Percentiles rank a stretch among this genome's conserved stretches.
phyloP scores from a whole-genome alignment of 2,113 vertebrate species.

The Xiphophorus hellerii region DNA sequence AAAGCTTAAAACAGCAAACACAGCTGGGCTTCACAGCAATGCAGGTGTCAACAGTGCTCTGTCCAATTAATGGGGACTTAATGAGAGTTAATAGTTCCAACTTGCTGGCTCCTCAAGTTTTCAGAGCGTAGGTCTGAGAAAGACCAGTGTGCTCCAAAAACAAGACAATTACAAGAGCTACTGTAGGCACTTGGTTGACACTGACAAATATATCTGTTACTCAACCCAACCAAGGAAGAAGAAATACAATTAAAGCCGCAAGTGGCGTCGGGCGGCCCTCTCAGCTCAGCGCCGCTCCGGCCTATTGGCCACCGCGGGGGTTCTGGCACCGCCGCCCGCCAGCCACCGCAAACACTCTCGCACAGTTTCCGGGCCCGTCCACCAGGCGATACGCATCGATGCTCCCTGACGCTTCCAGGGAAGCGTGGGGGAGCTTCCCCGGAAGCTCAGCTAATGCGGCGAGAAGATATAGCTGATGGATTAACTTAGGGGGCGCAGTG shows the following conservation, averaged over 20 bases:
- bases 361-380: too few species aligned
- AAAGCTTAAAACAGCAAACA: constrained; percentile 16
- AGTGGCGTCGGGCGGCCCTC: too few species aligned
- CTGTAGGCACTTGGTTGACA: constrained; percentile 24
- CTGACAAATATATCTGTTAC: constrained; percentile 34
- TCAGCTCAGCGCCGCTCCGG: too few species aligned
- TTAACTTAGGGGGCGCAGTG: too few species aligned
- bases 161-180: constrained; percentile 13
- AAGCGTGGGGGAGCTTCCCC: too few species aligned
- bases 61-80: constrained; percentile 41
- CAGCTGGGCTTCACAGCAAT: neutral
- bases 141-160: neutral
- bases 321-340: too few species aligned
- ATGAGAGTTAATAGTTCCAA: constrained; percentile 45
- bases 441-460: too few species aligned
- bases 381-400: too few species aligned
- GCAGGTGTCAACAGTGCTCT: neutral
- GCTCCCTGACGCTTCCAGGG: too few species aligned
- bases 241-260: neutral
- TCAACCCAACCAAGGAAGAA: constrained; percentile 36
- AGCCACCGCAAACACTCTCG: too few species aligned
- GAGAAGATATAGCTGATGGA: too few species aligned
- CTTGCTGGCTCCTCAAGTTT: constrained; percentile 41
- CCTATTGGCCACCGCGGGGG: too few species aligned
- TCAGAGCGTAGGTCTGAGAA: constrained; percentile 1